These are phyloP conservation scores for Hapalemur alaotrensis DNA, from an alignment of 2,797 vertebrate species.

Conservation along the genomic window DNA sequence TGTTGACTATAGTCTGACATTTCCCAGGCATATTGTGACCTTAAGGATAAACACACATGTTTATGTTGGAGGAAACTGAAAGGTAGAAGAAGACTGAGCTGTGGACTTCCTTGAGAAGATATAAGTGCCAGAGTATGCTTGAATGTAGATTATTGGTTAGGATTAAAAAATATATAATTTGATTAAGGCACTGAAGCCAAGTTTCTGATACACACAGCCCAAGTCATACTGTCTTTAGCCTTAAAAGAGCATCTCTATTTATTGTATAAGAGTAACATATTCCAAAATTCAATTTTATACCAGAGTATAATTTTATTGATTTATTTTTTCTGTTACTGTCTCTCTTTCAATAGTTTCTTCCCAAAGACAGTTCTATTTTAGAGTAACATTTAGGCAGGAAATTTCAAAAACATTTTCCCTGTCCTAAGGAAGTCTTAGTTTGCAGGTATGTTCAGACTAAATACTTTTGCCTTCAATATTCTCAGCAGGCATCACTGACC, in stretches of 20 bases:
- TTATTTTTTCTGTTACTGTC: background rate
- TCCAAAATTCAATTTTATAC: background rate
- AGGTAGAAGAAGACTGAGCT: background rate
- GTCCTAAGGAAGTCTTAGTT: background rate
- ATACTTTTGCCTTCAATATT: background rate
- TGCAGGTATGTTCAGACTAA: constrained; percentile 41
- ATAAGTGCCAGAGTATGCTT: background rate
- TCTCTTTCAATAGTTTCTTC: background rate
- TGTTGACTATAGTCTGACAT: background rate
- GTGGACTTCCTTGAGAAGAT: background rate
- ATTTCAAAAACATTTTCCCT: background rate
- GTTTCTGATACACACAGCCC: background rate
- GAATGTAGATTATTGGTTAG: background rate
- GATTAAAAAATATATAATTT: background rate
- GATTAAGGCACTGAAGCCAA: background rate
- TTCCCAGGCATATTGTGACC: background rate
- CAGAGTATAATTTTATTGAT: constrained; percentile 2
- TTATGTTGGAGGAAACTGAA: background rate
- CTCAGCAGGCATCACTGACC: constrained; percentile 44
- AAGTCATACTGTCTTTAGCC: background rate
- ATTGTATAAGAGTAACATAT: background rate
- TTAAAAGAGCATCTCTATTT: constrained; percentile 15
- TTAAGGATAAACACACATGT: background rate
- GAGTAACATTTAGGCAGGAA: background rate
- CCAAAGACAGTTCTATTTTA: constrained; percentile 21